Percentiles rank a stretch among this genome's conserved stretches.
Conservation (phyloP, 2,113 vertebrate species). For the Rhagologus leucostigma region DNA sequence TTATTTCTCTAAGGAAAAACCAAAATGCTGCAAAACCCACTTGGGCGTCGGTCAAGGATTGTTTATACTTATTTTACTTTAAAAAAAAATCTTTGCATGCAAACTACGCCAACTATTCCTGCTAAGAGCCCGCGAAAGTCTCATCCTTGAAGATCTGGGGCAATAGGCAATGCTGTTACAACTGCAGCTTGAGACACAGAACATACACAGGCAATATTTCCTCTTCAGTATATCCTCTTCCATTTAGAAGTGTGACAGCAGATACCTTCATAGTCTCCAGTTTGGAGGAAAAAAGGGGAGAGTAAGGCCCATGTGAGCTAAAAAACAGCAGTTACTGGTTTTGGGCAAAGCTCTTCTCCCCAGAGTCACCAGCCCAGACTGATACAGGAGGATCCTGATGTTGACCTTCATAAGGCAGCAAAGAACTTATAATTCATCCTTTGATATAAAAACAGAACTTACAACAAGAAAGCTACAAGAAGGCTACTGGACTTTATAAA, state of each 20-base stretch:
- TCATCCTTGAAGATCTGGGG: background rate
- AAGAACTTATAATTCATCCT: background rate
- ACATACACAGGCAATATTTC: rapidly evolving
- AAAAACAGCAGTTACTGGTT: background rate
- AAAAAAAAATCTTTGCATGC: background rate
- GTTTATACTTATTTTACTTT: background rate
- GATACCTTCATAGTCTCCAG: rapidly evolving
- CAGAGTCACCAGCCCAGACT: background rate
- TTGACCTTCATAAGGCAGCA: background rate
- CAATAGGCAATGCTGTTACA: background rate
- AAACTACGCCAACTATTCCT: background rate
- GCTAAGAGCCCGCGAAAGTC: background rate
- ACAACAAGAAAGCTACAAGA: background rate
- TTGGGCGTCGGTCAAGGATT: background rate
- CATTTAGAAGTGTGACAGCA: rapidly evolving
- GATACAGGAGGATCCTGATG: background rate
- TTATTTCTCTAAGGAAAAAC: background rate
- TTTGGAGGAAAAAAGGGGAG: background rate
- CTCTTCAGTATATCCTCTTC: background rate
- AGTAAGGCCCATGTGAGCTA: background rate
- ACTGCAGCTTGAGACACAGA: background rate
- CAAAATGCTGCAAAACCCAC: background rate
- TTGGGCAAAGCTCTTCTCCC: background rate
- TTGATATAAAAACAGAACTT: background rate
- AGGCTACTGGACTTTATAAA: background rate